phyloP scores from a whole-genome alignment of 2,888 invertebrate species.

The Apodemia mormo region DNA sequence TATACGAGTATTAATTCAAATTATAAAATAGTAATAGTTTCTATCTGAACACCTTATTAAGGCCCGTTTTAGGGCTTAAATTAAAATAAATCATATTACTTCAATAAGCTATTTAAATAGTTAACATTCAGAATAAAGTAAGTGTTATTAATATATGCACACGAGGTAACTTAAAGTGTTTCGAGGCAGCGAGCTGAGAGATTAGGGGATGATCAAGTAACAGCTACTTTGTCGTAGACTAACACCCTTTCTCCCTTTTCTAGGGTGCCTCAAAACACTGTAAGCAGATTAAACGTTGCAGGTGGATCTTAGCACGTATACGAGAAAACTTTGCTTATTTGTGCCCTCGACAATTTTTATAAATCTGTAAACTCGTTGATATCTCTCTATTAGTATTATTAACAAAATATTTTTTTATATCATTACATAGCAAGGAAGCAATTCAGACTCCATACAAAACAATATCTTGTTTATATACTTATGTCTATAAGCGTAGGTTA shows the following conservation, averaged over 20 bases:
- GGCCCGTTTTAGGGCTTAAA: too few relatives aligned
- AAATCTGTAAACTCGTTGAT: background rate
- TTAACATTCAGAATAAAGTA: slow-evolving; percentile 11
- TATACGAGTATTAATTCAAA: too few relatives aligned
- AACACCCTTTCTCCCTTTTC: slow-evolving; percentile 14
- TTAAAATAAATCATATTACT: too few relatives aligned
- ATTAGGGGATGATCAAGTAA: slow-evolving; percentile 18
- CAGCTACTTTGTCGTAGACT: slow-evolving; percentile 21
- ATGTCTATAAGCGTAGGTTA: too few relatives aligned
- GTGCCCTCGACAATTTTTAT: background rate
- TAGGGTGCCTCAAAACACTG: slow-evolving; percentile 4
- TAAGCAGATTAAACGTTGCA: slow-evolving; percentile 6
- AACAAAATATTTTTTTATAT: too few relatives aligned
- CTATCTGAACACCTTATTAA: too few relatives aligned
- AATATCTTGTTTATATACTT: too few relatives aligned
- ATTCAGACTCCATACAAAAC: too few relatives aligned
- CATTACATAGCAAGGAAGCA: too few relatives aligned
- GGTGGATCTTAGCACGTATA: background rate
- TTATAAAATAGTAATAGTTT: too few relatives aligned
- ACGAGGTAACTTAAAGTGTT: slow-evolving; percentile 8
- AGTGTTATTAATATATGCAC: slow-evolving; percentile 22
- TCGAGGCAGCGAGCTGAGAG: slow-evolving; percentile 23
- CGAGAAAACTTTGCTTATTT: background rate
- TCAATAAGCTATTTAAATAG: background rate
- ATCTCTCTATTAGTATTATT: too few relatives aligned